phyloP scores from a whole-genome alignment of 2,888 invertebrate species.

The Agriopis leucophaearia region DNA sequence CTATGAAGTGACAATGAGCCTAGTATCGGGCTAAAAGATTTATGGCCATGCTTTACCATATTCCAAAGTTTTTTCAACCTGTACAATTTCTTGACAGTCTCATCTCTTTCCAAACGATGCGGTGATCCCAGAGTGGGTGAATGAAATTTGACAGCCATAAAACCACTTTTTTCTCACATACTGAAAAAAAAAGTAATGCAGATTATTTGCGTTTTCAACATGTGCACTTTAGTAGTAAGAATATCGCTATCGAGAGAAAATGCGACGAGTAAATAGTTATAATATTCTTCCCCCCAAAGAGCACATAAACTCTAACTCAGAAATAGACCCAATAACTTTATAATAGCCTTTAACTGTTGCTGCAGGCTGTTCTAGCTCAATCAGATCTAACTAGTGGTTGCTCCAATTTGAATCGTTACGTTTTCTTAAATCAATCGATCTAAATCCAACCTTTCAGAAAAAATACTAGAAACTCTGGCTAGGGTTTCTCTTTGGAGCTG shows the following conservation, averaged over 20 bases:
- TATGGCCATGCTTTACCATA: too few species aligned
- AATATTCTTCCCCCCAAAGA: neutral
- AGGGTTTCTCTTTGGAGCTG: neutral
- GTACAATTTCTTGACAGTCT: too few species aligned
- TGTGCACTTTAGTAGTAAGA: neutral
- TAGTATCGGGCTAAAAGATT: too few species aligned
- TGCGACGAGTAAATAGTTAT: neutral
- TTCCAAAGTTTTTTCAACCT: too few species aligned
- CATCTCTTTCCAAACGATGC: too few species aligned
- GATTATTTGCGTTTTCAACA: too few species aligned
- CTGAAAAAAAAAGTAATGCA: too few species aligned
- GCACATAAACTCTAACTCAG: neutral
- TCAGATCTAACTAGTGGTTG: neutral
- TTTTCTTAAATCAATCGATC: neutral
- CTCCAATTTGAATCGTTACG: constrained; percentile 5
- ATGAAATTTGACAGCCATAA: too few species aligned
- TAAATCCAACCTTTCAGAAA: neutral
- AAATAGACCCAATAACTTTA: neutral
- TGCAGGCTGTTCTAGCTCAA: neutral
- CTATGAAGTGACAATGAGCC: too few species aligned
- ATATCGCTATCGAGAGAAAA: neutral
- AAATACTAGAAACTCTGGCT: neutral
- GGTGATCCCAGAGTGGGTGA: too few species aligned
- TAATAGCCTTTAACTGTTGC: neutral
- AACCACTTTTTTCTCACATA: too few species aligned